phyloP scores from a whole-genome alignment of 2,113 vertebrate genomes.

The Nesogale talazaci region DNA sequence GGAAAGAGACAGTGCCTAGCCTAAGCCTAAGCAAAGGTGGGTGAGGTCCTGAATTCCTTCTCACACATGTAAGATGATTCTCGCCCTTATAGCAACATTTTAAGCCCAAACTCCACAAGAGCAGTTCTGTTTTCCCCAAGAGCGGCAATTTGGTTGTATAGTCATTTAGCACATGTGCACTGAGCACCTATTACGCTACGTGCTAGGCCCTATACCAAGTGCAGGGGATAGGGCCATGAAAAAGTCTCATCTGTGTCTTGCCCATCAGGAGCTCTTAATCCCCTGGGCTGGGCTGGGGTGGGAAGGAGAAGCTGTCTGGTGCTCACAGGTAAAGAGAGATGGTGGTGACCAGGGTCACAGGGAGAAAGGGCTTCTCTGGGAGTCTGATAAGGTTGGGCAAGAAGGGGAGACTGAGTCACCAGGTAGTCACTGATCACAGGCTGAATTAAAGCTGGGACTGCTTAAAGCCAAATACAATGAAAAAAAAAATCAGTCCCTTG shows the following conservation, averaged over 20 bases:
- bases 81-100: conserved; percentile 21
- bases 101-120: background rate
- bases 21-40: background rate
- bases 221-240: background rate
- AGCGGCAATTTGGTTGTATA: background rate
- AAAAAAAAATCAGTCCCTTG: background rate
- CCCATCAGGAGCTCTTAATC: conserved; percentile 1
- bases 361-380: background rate
- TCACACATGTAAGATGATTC: background rate
- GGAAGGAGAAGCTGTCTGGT: background rate
- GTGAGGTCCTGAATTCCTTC: background rate
- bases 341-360: background rate
- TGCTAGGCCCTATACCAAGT: background rate
- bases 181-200: background rate
- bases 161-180: background rate
- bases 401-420: background rate
- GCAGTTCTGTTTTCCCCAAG: background rate
- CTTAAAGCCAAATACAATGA: conserved; percentile 17
- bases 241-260: background rate
- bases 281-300: background rate
- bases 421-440: background rate
- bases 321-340: background rate
- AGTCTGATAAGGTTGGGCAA: no score
- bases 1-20: background rate
- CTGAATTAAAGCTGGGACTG: conserved; percentile 5